A percentile compares a stretch with the other conserved stretches of the same genome.
These are phyloP conservation scores for Periphyllus acericola DNA, from an alignment of 2,888 invertebrate species.

Conservation along the genomic window DNA sequence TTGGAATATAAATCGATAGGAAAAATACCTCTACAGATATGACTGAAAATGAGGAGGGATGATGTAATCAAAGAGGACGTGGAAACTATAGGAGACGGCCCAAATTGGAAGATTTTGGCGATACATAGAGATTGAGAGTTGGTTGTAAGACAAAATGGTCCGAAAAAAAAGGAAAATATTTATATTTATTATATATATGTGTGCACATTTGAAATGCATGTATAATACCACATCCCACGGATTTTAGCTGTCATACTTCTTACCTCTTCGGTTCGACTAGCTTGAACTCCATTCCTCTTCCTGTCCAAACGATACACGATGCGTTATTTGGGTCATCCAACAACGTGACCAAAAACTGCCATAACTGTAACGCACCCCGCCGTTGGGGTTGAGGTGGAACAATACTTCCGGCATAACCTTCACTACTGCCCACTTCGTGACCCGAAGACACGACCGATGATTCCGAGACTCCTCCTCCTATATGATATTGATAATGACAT, in stretches of 20 bases:
- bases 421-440: background rate
- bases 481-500: background rate
- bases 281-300: conserved; percentile 94
- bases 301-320: conserved; percentile 93
- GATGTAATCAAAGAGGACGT: no score
- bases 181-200: no score
- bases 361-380: conserved; percentile 89
- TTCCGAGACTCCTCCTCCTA: conserved; percentile 23
- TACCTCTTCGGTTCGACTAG: conserved; percentile 93
- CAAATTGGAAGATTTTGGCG: no score
- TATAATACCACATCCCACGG: background rate
- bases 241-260: conserved; percentile 43
- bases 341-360: conserved; percentile 92
- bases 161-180: background rate
- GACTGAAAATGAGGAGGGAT: no score
- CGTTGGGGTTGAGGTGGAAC: conserved; percentile 69
- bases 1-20: no score
- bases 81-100: no score
- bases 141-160: background rate
- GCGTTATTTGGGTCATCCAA: conserved; percentile 78
- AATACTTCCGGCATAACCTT: conserved; percentile 10
- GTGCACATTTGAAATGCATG: background rate
- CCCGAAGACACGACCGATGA: background rate
- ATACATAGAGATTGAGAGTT: background rate
- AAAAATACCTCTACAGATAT: no score